Conservation (phyloP, 1,140 invertebrate species). For the Lamellibrachia luymesi region DNA sequence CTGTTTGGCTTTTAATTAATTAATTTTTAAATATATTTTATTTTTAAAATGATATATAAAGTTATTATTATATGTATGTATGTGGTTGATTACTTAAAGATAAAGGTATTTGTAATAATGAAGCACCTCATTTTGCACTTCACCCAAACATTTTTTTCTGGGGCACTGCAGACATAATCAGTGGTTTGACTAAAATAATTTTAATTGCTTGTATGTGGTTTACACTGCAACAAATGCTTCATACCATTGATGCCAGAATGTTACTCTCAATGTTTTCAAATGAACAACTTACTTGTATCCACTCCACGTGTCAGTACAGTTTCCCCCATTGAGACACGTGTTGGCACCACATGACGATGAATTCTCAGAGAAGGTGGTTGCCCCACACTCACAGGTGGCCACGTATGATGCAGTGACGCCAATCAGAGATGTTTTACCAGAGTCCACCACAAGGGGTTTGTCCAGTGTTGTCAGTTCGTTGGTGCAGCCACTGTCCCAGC, state of each 20-base stretch:
- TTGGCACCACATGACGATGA: constrained; percentile 74
- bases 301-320: constrained; percentile 73
- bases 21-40: too few relatives aligned
- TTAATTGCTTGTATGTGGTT: too few relatives aligned
- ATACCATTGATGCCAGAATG: background rate
- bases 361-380: constrained; percentile 35
- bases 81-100: too few relatives aligned
- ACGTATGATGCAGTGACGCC: constrained; percentile 86
- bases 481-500: constrained; percentile 87
- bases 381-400: constrained; percentile 69
- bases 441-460: constrained; percentile 88
- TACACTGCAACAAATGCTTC: too few relatives aligned
- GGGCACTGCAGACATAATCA: background rate
- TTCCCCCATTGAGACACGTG: constrained; percentile 91
- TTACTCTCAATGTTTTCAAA: background rate
- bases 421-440: constrained; percentile 91
- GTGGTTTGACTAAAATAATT: too few relatives aligned
- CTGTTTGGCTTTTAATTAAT: too few relatives aligned
- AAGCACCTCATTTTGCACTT: too few relatives aligned
- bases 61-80: too few relatives aligned
- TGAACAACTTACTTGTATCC: constrained; percentile 66
- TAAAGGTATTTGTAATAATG: too few relatives aligned
- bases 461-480: constrained; percentile 81
- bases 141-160: background rate
- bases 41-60: too few relatives aligned